These are phyloP conservation scores for Paramacrobiotus metropolitanus DNA, from an alignment of 1,140 invertebrate genomes.

Conservation along the genomic window DNA sequence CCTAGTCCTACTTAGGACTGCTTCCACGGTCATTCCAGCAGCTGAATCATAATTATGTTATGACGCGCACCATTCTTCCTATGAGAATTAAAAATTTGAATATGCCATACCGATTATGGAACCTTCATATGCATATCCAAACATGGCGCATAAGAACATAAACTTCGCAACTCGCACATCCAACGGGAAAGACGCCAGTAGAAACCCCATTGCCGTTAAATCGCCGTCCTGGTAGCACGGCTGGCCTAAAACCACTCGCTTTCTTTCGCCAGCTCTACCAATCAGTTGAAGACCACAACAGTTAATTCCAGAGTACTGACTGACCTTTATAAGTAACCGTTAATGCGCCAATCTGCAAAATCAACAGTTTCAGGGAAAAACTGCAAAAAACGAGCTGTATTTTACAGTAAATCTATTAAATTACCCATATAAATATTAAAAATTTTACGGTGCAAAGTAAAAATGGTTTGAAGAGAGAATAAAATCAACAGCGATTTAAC, in stretches of 20 bases:
- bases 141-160: conserved; percentile 66
- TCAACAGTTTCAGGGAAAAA: conserved; percentile 24
- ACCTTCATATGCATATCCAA: conserved; percentile 52
- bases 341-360: conserved; percentile 29
- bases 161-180: conserved; percentile 57
- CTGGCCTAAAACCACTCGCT: no score
- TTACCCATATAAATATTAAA: no score
- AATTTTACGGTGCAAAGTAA: no score
- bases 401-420: conserved; percentile 47
- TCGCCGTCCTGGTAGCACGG: conserved; percentile 47
- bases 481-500: not conserved
- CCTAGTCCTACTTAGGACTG: not conserved
- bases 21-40: not conserved
- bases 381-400: conserved; percentile 70
- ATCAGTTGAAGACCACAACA: no score
- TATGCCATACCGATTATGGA: conserved; percentile 51
- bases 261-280: no score
- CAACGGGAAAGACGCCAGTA: conserved; percentile 57
- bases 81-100: no score
- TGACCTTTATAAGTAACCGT: conserved; percentile 30
- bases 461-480: conserved; percentile 36
- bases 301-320: no score
- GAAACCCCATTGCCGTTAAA: conserved; percentile 54
- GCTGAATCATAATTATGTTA: not conserved
- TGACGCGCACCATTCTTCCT: not conserved